Base-by-base conservation (phyloP, 2,113 vertebrate species). In the Nasalis larvatus region DNA sequence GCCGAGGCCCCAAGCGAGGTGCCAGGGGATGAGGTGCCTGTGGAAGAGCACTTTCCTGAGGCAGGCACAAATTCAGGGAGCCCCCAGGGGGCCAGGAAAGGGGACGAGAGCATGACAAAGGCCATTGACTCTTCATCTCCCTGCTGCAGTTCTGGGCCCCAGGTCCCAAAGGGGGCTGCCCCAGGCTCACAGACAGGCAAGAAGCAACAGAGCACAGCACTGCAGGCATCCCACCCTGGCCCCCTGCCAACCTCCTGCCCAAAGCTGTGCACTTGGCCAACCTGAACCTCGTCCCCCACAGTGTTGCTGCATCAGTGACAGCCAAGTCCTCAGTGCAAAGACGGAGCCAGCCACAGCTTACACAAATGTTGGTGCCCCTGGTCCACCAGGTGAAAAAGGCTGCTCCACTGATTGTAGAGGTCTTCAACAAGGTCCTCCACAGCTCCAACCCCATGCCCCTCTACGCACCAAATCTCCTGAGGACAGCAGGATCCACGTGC, bases 261-360 rank as follows among this genome's bases (percentile, higher is more conserved):
- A 99, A 99, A 98, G 99, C 99, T 0, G 99, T 99, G 97, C 99
- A 99, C 98, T 98, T 99, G 96, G 99, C 99, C n/a, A 99, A 99
- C 96, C 99, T 99, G 96, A 99, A 99, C 97, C 98, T 99, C 86
- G 99, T 99, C 30, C 99, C 99, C 1, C 99, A 99, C 96, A 99
- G 99, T 0, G 99, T 99, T 0, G 99, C 99, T 0, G 99, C 99
- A 0, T 99, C 99, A 0, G 99, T 99, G 12, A 98, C 99, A 0
- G 99, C 99, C 0, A 99, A 99, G 77, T 99, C 99, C 0, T 98
- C 99, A 0, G 96, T 98, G 0, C 99, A 99, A 96, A 98, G 99
- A 52, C 99, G 99, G 9, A 98, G 95, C 45, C 99, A 99, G 89
- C 97, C 98, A 4, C 98, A 99, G 11, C 98, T 99, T 73, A 97